These are phyloP conservation scores for Andinoacara biseriatus DNA, from an alignment of 2,113 vertebrate genomes.

Conservation along the genomic window DNA sequence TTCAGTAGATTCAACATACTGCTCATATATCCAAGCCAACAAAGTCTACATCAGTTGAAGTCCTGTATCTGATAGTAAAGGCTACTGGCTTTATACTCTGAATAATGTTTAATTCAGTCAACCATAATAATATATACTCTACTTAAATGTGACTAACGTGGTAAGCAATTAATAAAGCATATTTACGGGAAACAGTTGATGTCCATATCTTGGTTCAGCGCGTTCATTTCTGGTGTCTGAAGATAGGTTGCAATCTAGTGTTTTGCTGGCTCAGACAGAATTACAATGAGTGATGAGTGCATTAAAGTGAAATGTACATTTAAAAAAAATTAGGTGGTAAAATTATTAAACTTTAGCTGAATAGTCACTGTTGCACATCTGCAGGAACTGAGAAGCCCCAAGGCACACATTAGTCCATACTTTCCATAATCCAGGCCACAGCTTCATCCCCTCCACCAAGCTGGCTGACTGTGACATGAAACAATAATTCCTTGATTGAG, in stretches of 20 bases:
- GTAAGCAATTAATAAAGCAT: slow-evolving; percentile 46
- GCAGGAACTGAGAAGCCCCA: not conserved
- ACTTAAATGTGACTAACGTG: slow-evolving; percentile 21
- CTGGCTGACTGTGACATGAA: not conserved
- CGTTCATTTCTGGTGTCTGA: slow-evolving; percentile 48
- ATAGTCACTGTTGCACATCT: not conserved
- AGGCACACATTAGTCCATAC: not conserved
- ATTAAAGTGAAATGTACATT: not conserved
- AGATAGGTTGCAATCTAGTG: slow-evolving; percentile 39
- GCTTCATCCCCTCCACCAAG: not conserved
- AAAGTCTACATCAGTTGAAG: not conserved
- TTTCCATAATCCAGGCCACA: not conserved
- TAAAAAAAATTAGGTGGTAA: not conserved
- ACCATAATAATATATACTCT: not conserved
- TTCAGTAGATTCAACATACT: not conserved
- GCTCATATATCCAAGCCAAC: not conserved
- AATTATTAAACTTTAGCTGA: not conserved
- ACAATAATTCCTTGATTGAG: not conserved
- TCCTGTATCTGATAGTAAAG: not conserved
- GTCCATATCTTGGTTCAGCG: slow-evolving; percentile 49
- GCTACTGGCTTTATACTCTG: not conserved
- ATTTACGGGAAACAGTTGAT: slow-evolving; percentile 28
- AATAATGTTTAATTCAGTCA: slow-evolving; percentile 10
- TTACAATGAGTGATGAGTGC: slow-evolving; percentile 18
- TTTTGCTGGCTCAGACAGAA: slow-evolving; percentile 10